Evolutionary conservation across 92 coral and sea anemone species (phyloP).

Genomic region (Micromussa lordhowensis): DNA sequence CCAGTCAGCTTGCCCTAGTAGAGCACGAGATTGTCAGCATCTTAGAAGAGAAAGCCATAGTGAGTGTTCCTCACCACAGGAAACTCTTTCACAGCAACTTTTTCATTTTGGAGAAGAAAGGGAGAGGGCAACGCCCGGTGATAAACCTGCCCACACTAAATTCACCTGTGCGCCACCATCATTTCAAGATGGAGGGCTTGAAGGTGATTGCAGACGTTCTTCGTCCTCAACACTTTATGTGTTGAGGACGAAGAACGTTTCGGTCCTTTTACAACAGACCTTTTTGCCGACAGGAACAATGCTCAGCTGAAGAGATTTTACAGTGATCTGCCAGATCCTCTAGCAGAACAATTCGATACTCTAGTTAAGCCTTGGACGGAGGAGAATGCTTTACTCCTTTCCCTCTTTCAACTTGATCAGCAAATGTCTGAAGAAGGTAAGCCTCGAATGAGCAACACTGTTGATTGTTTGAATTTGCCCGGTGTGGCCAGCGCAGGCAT

Average conservation of each 20-base stretch:
- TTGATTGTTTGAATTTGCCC: constrained; percentile 39
- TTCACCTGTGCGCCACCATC: constrained; percentile 18
- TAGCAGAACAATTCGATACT: constrained; percentile 40
- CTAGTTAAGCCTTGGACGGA: constrained; percentile 34
- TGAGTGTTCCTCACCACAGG: constrained; percentile 18
- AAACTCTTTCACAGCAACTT: constrained; percentile 17
- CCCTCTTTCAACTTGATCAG: constrained; percentile 41
- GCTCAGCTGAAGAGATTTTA: constrained; percentile 38
- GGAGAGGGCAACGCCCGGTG: constrained; percentile 57
- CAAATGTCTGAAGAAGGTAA: constrained; percentile 31
- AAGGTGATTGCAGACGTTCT: constrained; percentile 36
- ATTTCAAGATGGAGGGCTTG: constrained; percentile 51
- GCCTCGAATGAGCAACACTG: constrained; percentile 31
- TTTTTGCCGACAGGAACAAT: constrained; percentile 57
- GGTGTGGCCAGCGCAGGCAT: constrained; percentile 56
- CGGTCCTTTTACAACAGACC: constrained; percentile 39
- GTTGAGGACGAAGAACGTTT: constrained; percentile 22
- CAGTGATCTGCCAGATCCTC: constrained; percentile 52
- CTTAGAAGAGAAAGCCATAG: constrained; percentile 38
- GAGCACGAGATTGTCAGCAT: constrained; percentile 31
- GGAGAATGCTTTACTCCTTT: constrained; percentile 42
- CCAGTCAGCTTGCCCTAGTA: constrained; percentile 8
- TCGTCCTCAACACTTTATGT: constrained; percentile 27
- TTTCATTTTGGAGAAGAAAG: constrained; percentile 52
- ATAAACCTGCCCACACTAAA: constrained; percentile 39